Base-by-base conservation (phyloP, 2,113 vertebrate species). In the Seriola aureovittata region DNA sequence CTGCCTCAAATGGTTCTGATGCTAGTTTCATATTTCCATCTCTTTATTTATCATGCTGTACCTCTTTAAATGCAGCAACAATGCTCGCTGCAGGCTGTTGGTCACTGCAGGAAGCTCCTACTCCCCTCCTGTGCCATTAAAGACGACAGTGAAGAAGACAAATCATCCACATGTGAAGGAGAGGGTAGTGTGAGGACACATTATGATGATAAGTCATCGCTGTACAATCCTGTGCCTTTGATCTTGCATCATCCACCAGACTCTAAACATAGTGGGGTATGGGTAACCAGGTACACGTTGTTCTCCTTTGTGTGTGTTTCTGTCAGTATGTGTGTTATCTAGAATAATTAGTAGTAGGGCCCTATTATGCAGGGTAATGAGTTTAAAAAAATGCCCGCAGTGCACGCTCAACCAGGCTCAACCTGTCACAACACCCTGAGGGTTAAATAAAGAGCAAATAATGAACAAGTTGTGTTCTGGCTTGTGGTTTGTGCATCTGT, bases 141-240 rank as follows among this genome's bases (percentile, higher is more conserved):
- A 50, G 48, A 14, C 73, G 76, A 89, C 78, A 80, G 75, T 64
- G 80, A 83, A 69, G 79, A 83, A 89, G 82, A 81, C 36, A 63
- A 64, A 87, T 38, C 17, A 29, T 23, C 32, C 60, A n/a, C 46
- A 25, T 71, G 46, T 74, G 72, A 29, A 64, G 71, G 67, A 67
- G 67, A 55, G 14, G 57, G 70, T 10, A 3, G 29, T 17, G 25
- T 77, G 46, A 57, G 57, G 73, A 38, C 46, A 44, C 64, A 36
- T 70, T 46, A 36, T 34, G n/a, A 63, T 80, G 66, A 52, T 44
- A 40, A 73, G 58, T 65, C 68, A 65, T 70, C 3, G 16, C 72
- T 50, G 2, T 34, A 42, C 25, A 73, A 21, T 71, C 21, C 13
- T 65, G 19, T 19, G 48, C 68, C 52, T 83, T 79, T 76, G 36